These are phyloP conservation scores for Drosophila neonasuta DNA, from an alignment of 2,888 invertebrate species.

Conservation along the genomic window DNA sequence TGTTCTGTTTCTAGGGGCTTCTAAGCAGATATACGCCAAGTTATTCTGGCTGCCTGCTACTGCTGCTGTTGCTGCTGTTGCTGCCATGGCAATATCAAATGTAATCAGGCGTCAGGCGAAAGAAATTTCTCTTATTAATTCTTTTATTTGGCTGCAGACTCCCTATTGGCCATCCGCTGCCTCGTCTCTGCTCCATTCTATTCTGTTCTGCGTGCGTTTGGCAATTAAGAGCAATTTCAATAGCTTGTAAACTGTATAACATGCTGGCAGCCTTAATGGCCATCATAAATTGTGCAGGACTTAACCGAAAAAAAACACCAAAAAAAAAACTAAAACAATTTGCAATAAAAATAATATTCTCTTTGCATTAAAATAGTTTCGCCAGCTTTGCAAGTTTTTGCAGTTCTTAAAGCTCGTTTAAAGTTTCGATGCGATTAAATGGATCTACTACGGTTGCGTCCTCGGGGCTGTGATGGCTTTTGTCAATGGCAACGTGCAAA, in stretches of 20 bases:
- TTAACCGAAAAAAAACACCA: background rate
- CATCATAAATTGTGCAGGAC: constrained; percentile 28
- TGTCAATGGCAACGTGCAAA: constrained; percentile 47
- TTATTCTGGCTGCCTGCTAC: constrained; percentile 20
- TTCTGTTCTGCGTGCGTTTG: constrained; percentile 4
- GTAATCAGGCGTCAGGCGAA: constrained; percentile 57
- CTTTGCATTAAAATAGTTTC: background rate
- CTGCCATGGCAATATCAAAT: constrained; percentile 50
- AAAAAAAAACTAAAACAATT: constrained; percentile 5
- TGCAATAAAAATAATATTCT: background rate
- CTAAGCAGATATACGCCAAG: constrained; percentile 53
- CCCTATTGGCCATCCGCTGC: background rate
- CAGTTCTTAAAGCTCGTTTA: constrained; percentile 2
- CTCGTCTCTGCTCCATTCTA: too few species aligned
- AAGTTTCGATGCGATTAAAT: background rate
- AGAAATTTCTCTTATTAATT: constrained; percentile 65
- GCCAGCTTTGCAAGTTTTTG: background rate
- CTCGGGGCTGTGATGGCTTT: constrained; percentile 4
- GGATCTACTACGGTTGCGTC: background rate
- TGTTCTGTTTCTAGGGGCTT: constrained; percentile 20
- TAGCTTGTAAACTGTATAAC: constrained; percentile 28
- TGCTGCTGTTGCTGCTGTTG: constrained; percentile 29
- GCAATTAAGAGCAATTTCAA: constrained; percentile 52
- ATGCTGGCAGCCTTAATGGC: constrained; percentile 36
- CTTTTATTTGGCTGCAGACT: constrained; percentile 35